phyloP scores from a whole-genome alignment of 2,797 vertebrate genomes.

The Corythornis leucogaster region DNA sequence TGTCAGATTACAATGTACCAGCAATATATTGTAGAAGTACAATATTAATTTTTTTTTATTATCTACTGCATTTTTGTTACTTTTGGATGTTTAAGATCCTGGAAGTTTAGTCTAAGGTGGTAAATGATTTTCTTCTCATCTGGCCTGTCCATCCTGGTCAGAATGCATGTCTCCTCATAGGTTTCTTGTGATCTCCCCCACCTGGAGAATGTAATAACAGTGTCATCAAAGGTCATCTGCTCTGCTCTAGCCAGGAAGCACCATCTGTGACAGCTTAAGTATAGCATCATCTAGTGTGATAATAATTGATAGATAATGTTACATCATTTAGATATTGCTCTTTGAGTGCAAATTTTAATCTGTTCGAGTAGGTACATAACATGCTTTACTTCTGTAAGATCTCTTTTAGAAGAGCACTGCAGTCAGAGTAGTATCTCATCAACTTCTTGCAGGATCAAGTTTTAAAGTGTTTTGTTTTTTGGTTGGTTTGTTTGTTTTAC shows the following conservation, averaged over 20 bases:
- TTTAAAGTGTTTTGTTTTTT: not conserved
- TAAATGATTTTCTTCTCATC: not conserved
- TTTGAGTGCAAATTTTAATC: not conserved
- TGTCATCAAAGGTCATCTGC: not conserved
- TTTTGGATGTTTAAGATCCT: not conserved
- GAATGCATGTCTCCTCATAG: fast-evolving
- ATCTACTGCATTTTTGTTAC: not conserved
- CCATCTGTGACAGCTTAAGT: not conserved
- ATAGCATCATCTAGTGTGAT: not conserved
- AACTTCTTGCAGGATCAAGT: not conserved
- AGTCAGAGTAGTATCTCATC: not conserved
- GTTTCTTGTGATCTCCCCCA: fast-evolving
- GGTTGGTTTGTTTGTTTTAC: too few species aligned
- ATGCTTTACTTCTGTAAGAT: not conserved
- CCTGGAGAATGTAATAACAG: fast-evolving
- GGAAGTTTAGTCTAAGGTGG: not conserved
- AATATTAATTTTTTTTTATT: not conserved
- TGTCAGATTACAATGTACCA: not conserved
- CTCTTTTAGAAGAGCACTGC: not conserved
- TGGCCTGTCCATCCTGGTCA: not conserved
- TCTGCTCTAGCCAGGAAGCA: not conserved
- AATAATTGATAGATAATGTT: not conserved
- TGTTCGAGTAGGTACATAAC: fast-evolving
- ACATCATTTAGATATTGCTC: not conserved
- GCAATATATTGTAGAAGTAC: not conserved